These are phyloP conservation scores for Hippocampus abdominalis DNA, from an alignment of 2,113 vertebrate species.

Conservation along the genomic window DNA sequence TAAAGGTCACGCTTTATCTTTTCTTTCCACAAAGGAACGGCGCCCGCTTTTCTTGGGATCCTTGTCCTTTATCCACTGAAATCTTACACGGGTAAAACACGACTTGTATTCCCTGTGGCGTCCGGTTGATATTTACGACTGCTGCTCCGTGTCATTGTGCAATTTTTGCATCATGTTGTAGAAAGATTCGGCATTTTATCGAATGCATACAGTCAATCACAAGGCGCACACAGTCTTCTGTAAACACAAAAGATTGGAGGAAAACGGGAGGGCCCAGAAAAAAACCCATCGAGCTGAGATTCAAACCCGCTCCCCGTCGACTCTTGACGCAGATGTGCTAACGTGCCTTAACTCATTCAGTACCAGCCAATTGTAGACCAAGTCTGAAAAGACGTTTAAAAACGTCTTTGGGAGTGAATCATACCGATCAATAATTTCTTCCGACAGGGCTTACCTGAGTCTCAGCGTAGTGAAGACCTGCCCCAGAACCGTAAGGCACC, in stretches of 20 bases:
- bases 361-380: no score
- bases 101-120: neutral
- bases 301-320: no score
- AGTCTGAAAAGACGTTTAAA: no score
- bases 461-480: constrained; percentile 51
- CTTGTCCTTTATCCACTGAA: constrained; percentile 33
- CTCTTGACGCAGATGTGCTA: no score
- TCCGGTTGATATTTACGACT: neutral
- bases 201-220: no score
- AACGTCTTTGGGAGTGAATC: no score
- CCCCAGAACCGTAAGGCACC: constrained; percentile 62
- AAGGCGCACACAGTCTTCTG: no score
- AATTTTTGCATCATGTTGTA: neutral
- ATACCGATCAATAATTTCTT: constrained; percentile 6
- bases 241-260: no score
- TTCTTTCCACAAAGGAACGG: constrained; percentile 17
- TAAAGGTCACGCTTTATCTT: constrained; percentile 65
- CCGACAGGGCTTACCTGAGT: constrained; percentile 40
- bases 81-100: neutral
- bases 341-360: neutral
- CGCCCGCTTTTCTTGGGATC: constrained; percentile 38
- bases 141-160: neutral
- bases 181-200: no score
- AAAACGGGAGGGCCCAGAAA: no score
- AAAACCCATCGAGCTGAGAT: no score